Evolutionary conservation across 92 coral and sea anemone genomes (phyloP), one percentile per base, ranked within the genome.

Genomic region (Zoanthus sansibaricus): DNA sequence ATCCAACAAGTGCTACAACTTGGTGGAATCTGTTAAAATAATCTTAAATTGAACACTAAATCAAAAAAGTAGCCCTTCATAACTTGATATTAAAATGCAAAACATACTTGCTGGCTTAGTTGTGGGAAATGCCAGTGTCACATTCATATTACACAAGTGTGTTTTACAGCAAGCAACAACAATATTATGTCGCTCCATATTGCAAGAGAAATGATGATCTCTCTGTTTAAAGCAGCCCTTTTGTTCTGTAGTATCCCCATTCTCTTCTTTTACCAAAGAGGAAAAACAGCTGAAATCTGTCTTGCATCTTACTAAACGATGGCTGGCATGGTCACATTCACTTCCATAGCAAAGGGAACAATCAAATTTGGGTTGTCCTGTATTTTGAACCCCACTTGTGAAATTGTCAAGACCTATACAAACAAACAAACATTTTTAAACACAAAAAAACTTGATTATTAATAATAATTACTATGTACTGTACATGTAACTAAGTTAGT

Each of bases 221-320:
- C 8, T 15, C 6, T 44, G 71, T 45, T 7, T 5, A 42, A 78
- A 64, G 54, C 83, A 78, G 46, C 83, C 83, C 32, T 78, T 78
- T 69, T 78, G 4, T 18, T 58, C 71, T 9, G 18, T 52, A 48
- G 37, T 42, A 1, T 46, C n/a, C 7, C 72, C 83, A 78, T n/a
- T 21, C 31, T 42, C 18, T 1, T 52, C 46, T 49, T 3, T n/a
- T 9, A 56, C 42, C 52, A 30, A 3, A 10, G 83, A 78, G 3
- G 83, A 44, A 56, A 78, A 78, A 59, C 83, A 78, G 72, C 71
- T 78, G 32, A 33, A 44, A 15, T n/a, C 71, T n/a, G 83, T 78
- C 16, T 11, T 42, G 71, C 83, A 78, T 75, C 3, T 31, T 14
- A 0, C 42, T 21, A 13, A 42, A 47, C 12, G 2, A 17, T 17